Base-by-base conservation (phyloP, 53 echinoderm and acorn worm species). In the Antedon mediterranea region DNA sequence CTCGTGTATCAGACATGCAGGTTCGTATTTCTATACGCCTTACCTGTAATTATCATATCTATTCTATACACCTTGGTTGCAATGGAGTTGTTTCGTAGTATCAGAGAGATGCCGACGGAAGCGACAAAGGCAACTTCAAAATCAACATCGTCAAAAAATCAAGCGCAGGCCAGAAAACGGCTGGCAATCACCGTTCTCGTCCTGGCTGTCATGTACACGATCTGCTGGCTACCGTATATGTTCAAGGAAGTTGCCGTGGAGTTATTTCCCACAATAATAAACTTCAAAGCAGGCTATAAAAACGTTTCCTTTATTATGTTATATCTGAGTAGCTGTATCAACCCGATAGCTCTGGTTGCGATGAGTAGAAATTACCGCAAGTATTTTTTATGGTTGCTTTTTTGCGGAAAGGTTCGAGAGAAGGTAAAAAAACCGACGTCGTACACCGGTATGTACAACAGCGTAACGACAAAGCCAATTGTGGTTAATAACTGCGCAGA, bases 291-390 rank as follows among this genome's bases (percentile, higher is more conserved):
- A 15, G 23, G 23, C 23, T 57, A 57, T 26, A 57, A 83, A 34
- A 43, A 89, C 30, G 76, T 89, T 29, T 87, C 87, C 34, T 89
- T 87, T 33, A 77, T 94, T 0, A 72, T 90, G 43, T 89, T 89
- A 0, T 72, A 87, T 1, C 43, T 91, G 2, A 85, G 89, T 30
- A 87, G 89, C 30, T 86, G 94, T 75, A 81, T 94, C 30, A 94
- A 94, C 43, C 94, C 94, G 30, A 43, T 94, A n/a, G 83, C 91
- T 29, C 83, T 94, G 0, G 91, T 87, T 78, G 85, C 89, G 30
- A 94, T 94, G 94, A 94, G 94, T 71, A 91, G 91, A 41, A 94
- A 94, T 79, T 94, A 91, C 77, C 83, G 94, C 0, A 84, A 89
- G 26, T 89, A 94, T 43, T 84, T 94, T 34, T 57, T 57, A 18